Evolutionary conservation across 2,888 invertebrate genomes (phyloP).

Genomic region (Pelosia muscerda): DNA sequence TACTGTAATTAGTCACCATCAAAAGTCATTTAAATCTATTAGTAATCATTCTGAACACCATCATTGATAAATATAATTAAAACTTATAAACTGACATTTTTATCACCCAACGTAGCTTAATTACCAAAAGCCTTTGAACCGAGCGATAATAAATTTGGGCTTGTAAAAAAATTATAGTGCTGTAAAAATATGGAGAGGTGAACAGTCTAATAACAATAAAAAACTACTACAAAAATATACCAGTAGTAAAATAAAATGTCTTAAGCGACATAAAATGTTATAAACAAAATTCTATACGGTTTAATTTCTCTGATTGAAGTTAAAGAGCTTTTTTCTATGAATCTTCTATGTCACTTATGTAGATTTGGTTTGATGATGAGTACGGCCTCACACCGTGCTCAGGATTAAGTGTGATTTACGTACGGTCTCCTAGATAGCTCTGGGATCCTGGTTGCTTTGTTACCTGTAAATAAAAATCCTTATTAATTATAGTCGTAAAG

Average conservation of each 20-base stretch:
- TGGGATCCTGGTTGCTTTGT: conserved; percentile 25
- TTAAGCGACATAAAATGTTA: not conserved
- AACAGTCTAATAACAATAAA: conserved; percentile 54
- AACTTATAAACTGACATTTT: conserved; percentile 23
- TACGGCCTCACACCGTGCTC: conserved; percentile 59
- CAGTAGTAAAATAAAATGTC: not conserved
- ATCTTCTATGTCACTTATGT: not conserved
- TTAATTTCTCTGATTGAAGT: not conserved
- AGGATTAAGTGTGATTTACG: conserved; percentile 72
- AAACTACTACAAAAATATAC: conserved; percentile 25
- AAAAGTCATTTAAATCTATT: not conserved
- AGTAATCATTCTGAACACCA: conserved; percentile 17
- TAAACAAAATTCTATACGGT: not conserved
- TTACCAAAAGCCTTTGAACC: conserved; percentile 30
- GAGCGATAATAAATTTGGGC: conserved; percentile 35
- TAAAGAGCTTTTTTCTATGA: not conserved
- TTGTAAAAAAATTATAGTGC: conserved; percentile 30
- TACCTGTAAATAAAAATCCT: conserved; percentile 55
- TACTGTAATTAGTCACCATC: not conserved
- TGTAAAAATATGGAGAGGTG: conserved; percentile 50
- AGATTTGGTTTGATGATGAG: conserved; percentile 22
- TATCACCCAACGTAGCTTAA: conserved; percentile 26
- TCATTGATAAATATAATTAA: conserved; percentile 14
- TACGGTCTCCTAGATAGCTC: conserved; percentile 39
- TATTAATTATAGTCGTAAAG: conserved; percentile 13